Percentiles rank a stretch among this genome's conserved stretches.
These are phyloP conservation scores for Anguilla obscura DNA, from an alignment of 2,797 vertebrate species.

Conservation along the genomic window DNA sequence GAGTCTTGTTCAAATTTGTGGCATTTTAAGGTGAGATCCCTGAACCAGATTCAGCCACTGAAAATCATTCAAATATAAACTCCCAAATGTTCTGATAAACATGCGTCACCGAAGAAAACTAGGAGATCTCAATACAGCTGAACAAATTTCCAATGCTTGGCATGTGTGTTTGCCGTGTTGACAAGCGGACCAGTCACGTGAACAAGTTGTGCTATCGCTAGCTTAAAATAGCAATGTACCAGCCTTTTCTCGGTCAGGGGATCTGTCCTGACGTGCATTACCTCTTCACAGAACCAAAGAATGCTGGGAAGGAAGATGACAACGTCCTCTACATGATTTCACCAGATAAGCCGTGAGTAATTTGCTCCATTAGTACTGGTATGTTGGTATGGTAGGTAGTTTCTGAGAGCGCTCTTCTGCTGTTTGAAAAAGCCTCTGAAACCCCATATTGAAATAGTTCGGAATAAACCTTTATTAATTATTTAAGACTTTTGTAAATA, in stretches of 20 bases:
- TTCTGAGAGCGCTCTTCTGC: neutral
- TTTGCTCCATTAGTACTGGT: neutral
- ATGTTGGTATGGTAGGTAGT: neutral
- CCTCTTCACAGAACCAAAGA: slow-evolving; percentile 21
- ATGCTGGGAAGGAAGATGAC: neutral
- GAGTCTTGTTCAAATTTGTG: neutral
- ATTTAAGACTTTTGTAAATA: neutral
- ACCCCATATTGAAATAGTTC: neutral
- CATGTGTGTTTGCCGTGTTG: neutral
- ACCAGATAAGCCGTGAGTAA: slow-evolving; percentile 61
- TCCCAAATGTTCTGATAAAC: neutral
- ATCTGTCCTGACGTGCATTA: neutral
- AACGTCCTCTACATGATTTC: slow-evolving; percentile 56
- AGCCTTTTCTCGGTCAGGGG: neutral
- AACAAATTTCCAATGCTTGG: neutral
- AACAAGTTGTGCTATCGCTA: neutral
- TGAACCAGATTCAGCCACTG: neutral
- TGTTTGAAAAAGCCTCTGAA: neutral
- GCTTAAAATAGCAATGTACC: neutral
- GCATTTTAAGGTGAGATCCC: neutral
- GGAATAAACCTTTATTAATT: neutral
- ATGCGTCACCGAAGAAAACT: neutral
- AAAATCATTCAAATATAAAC: neutral
- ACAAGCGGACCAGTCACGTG: neutral
- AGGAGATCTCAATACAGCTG: neutral